phyloP scores from a whole-genome alignment of 2,888 invertebrate species.

The Luperina nickerlii region DNA sequence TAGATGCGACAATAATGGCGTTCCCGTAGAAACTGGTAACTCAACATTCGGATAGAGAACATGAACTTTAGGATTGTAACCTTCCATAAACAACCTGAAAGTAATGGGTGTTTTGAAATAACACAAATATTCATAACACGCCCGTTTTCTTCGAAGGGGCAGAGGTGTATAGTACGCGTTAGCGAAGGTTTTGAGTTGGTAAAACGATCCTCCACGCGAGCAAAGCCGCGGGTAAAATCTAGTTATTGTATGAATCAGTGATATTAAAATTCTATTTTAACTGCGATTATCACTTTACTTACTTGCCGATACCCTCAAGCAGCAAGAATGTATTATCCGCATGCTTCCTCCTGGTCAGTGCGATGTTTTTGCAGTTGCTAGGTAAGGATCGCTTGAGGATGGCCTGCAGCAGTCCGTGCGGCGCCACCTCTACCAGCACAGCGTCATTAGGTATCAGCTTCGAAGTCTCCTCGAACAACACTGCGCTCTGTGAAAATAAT shows the following conservation, averaged over 20 bases:
- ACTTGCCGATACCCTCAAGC: slow-evolving; percentile 88
- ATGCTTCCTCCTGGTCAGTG: slow-evolving; percentile 93
- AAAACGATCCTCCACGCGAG: background rate
- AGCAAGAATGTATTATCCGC: slow-evolving; percentile 90
- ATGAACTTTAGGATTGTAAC: slow-evolving; percentile 92
- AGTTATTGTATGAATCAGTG: background rate
- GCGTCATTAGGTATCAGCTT: slow-evolving; percentile 94
- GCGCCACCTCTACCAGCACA: slow-evolving; percentile 95
- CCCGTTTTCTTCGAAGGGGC: background rate
- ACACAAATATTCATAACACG: background rate
- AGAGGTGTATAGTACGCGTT: background rate
- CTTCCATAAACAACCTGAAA: slow-evolving; percentile 93
- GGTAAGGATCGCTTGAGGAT: slow-evolving; percentile 92
- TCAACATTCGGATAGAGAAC: slow-evolving; percentile 93
- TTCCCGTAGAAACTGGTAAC: slow-evolving; percentile 95
- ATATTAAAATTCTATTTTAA: background rate
- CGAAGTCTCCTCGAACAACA: slow-evolving; percentile 94
- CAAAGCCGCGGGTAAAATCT: background rate
- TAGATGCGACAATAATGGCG: slow-evolving; percentile 94
- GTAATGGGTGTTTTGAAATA: slow-evolving; percentile 74
- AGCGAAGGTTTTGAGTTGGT: background rate
- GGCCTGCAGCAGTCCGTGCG: slow-evolving; percentile 94
- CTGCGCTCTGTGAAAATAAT: slow-evolving; percentile 70
- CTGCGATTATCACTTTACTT: slow-evolving; percentile 45
- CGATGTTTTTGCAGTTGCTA: slow-evolving; percentile 91